A percentile compares a stretch with the other conserved stretches of the same genome.
Conservation (phyloP, 2,888 invertebrate species). For the Campoplex nolae region DNA sequence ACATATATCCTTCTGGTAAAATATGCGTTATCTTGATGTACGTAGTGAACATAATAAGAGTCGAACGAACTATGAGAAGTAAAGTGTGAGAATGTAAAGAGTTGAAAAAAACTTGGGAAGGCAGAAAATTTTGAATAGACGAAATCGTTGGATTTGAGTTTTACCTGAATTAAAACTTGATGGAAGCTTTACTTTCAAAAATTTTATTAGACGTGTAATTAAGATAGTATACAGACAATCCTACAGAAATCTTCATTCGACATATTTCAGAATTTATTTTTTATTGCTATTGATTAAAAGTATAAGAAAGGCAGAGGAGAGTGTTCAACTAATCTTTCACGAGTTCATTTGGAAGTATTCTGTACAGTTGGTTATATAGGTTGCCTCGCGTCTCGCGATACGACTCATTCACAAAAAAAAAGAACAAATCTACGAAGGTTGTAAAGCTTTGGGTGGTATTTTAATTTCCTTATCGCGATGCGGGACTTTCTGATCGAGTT, state of each 20-base stretch:
- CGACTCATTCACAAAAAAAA: too few relatives aligned
- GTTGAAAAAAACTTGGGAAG: neutral
- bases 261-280: neutral
- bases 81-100: slow-evolving; percentile 7
- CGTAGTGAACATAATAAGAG: neutral
- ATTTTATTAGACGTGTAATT: neutral
- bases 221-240: neutral
- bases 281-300: too few relatives aligned
- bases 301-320: too few relatives aligned
- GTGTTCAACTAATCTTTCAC: too few relatives aligned
- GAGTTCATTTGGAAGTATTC: too few relatives aligned
- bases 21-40: slow-evolving; percentile 7
- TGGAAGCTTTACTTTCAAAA: neutral
- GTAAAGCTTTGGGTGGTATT: too few relatives aligned
- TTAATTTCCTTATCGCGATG: too few relatives aligned
- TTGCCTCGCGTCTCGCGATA: too few relatives aligned
- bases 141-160: neutral
- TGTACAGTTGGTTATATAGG: too few relatives aligned
- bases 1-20: neutral
- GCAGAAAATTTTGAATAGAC: neutral
- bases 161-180: neutral
- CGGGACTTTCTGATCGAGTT: too few relatives aligned
- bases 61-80: slow-evolving; percentile 3
- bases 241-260: neutral
- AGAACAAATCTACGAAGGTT: too few relatives aligned